Percentiles rank a stretch among this genome's conserved stretches.
These are phyloP conservation scores for Trachymyrmex septentrionalis DNA, from an alignment of 1,140 invertebrate species.

Conservation along the genomic window DNA sequence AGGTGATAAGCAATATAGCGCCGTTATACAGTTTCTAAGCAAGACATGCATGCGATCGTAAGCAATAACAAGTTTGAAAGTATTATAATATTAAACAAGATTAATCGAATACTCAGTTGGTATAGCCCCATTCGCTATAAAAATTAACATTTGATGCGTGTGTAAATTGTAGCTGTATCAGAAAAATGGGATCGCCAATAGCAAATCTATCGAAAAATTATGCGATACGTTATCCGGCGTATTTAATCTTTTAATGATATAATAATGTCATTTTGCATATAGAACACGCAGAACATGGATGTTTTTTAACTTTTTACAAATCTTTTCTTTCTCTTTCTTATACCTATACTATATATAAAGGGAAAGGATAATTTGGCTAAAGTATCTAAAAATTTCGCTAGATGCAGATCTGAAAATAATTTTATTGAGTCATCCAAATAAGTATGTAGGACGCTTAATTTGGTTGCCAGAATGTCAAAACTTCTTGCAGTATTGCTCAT, in stretches of 20 bases:
- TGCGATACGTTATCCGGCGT: neutral
- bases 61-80: neutral
- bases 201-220: constrained; percentile 22
- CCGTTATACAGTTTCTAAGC: neutral
- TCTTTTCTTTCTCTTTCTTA: too few relatives aligned
- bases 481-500: too few relatives aligned
- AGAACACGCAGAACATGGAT: neutral
- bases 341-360: too few relatives aligned
- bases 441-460: too few relatives aligned
- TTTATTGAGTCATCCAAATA: too few relatives aligned
- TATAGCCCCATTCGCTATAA: neutral
- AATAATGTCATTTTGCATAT: constrained; percentile 19
- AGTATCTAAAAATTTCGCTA: too few relatives aligned
- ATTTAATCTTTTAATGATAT: constrained; percentile 18
- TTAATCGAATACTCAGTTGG: constrained; percentile 10
- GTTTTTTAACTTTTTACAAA: neutral
- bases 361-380: too few relatives aligned
- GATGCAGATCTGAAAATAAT: too few relatives aligned
- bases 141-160: constrained; percentile 21
- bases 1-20: constrained; percentile 15
- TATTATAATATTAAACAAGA: constrained; percentile 37
- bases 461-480: too few relatives aligned
- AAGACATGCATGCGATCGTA: neutral
- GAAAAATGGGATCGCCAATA: constrained; percentile 35
- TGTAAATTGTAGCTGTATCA: constrained; percentile 22